phyloP scores from a whole-genome alignment of 2,888 invertebrate species.

The Aporophyla lueneburgensis region DNA sequence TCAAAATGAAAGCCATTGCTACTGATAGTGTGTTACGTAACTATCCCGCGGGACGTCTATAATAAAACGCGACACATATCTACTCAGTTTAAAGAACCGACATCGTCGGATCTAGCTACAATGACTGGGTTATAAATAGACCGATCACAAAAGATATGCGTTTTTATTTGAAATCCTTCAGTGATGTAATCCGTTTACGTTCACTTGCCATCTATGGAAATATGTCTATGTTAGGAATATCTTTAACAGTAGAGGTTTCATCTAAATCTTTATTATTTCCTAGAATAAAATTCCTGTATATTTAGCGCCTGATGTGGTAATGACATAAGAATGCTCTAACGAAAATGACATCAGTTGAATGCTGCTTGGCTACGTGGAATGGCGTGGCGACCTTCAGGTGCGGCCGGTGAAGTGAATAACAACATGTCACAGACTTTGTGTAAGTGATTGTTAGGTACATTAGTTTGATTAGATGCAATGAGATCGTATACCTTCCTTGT shows the following conservation, averaged over 20 bases:
- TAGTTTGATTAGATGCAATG: conserved; percentile 55
- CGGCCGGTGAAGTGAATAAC: conserved; percentile 66
- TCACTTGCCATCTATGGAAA: conserved; percentile 36
- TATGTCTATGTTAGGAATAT: conserved; percentile 42
- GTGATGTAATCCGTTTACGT: conserved; percentile 49
- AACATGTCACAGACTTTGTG: conserved; percentile 62
- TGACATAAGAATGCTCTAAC: conserved; percentile 78
- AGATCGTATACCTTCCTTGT: conserved; percentile 40
- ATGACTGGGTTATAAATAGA: conserved; percentile 42
- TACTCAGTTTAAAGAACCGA: neutral
- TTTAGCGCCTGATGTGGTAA: conserved; percentile 75
- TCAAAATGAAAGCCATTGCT: too few relatives aligned
- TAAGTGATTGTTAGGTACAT: conserved; percentile 61
- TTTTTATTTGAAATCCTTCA: conserved; percentile 32
- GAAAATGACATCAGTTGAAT: conserved; percentile 75
- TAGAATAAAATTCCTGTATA: conserved; percentile 35
- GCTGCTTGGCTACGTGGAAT: conserved; percentile 69
- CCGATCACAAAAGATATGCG: conserved; percentile 36
- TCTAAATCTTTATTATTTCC: conserved; percentile 39
- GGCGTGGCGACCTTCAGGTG: conserved; percentile 77
- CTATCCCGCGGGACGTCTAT: neutral
- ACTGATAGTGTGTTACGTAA: too few relatives aligned
- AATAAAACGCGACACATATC: conserved; percentile 4
- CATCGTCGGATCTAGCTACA: conserved; percentile 10
- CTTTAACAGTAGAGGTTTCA: conserved; percentile 25